Base-by-base conservation (phyloP, 2,113 vertebrate genomes). In the Dipodomys spectabilis region DNA sequence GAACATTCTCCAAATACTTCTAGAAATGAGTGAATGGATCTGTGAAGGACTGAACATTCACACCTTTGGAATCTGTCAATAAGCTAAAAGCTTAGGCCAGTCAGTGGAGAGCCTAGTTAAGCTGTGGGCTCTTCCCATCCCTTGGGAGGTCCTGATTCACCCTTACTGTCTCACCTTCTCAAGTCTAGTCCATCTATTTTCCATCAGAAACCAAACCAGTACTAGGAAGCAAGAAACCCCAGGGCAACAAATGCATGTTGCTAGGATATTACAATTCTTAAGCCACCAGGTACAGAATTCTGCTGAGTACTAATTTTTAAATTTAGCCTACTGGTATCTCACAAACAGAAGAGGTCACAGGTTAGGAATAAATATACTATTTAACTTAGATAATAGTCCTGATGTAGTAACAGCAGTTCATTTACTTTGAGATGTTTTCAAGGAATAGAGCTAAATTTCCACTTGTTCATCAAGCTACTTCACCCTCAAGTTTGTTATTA, bases 321-420 rank as follows among this genome's bases (percentile, higher is more conserved):
- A 77, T 92, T 79, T 82, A 35, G 81, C 13, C 18, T 86, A 60
- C 62, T 92, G 84, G 27, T 67, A 83, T 23, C 53, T 92, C 77
- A 68, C 62, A 65, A 82, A 91, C n/a, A 95, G 82, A 88, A 90
- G 80, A 84, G 92, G 57, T 68, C 65, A 92, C 1, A 64, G n/a
- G 32, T 72, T 53, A 69, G 81, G 30, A 67, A 73, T 87, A 93
- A 89, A 69, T 27, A 44, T 57, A 84, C n/a, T 39, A 16, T 49
- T 81, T 67, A 89, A 73, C 23, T 62, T 91, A 88, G 23, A 74
- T 28, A 88, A 82, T 1, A 81, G 71, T 28, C 85, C 64, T 64
- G 45, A 73, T 60, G 93, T 35, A 64, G 75, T 25, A 84, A 71
- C 0, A 64, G 73, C 6, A 75, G 75, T 62, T 81, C 57, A 82